Conservation (phyloP, 2,888 invertebrate species). For the Harpalus rufipes region DNA sequence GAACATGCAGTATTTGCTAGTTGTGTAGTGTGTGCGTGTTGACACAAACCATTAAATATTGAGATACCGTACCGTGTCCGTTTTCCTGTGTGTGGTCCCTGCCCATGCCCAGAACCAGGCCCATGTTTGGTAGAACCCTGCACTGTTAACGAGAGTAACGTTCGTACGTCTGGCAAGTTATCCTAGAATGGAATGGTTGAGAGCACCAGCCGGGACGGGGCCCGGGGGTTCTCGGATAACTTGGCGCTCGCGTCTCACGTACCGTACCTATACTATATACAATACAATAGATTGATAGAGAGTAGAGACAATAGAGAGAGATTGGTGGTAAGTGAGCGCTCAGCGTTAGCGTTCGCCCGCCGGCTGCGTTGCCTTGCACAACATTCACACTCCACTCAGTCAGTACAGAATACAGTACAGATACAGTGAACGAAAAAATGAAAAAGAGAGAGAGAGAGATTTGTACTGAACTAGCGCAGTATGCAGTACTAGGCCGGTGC, state of each 20-base stretch:
- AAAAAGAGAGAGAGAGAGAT: too few relatives aligned
- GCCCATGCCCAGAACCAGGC: neutral
- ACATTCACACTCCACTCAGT: neutral
- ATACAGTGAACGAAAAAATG: too few relatives aligned
- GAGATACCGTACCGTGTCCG: slow-evolving; percentile 11
- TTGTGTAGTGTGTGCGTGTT: slow-evolving; percentile 64
- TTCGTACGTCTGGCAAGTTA: slow-evolving; percentile 60
- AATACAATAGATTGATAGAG: slow-evolving; percentile 5
- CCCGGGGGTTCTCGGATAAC: slow-evolving; percentile 61
- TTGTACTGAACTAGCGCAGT: too few relatives aligned
- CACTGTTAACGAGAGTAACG: slow-evolving; percentile 55
- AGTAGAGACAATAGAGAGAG: slow-evolving; percentile 17
- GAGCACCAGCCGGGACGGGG: slow-evolving; percentile 61
- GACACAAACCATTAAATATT: slow-evolving; percentile 40
- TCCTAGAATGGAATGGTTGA: slow-evolving; percentile 56
- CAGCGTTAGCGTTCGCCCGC: slow-evolving; percentile 2
- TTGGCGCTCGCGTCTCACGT: slow-evolving; percentile 43
- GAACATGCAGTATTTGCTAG: slow-evolving; percentile 72
- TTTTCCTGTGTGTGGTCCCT: slow-evolving; percentile 5
- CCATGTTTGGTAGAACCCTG: slow-evolving; percentile 57
- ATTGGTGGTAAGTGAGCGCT: slow-evolving; percentile 46
- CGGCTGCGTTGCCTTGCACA: slow-evolving; percentile 35
- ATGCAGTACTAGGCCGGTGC: too few relatives aligned
- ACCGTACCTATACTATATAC: too few relatives aligned
- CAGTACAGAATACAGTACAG: too few relatives aligned